Conservation (phyloP, 1,140 invertebrate genomes). For the Anagrus nilaparvatae region DNA sequence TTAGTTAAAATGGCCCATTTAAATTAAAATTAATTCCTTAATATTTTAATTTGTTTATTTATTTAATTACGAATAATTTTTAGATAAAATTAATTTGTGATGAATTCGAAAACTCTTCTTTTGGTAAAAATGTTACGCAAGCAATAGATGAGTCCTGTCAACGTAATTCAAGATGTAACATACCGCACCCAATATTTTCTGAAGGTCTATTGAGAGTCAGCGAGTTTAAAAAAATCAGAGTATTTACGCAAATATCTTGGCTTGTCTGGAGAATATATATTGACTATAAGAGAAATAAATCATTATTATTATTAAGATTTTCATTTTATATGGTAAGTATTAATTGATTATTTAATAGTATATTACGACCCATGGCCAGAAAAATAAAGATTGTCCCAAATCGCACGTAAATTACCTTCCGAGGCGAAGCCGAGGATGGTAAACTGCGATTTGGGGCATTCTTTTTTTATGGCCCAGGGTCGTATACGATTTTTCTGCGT, state of each 20-base stretch:
- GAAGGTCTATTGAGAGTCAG: slow-evolving; percentile 10
- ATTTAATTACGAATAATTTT: slow-evolving; percentile 6
- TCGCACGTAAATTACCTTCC: no score
- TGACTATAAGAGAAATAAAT: slow-evolving; percentile 48
- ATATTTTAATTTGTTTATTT: no score
- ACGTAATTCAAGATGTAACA: neutral
- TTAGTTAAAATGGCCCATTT: no score
- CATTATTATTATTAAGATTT: slow-evolving; percentile 46
- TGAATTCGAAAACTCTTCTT: slow-evolving; percentile 41
- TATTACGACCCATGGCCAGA: no score
- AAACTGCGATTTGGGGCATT: no score
- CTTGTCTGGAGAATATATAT: slow-evolving; percentile 50
- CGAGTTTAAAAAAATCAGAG: slow-evolving; percentile 38
- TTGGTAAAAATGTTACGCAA: slow-evolving; percentile 29
- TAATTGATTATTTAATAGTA: neutral
- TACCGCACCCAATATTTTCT: slow-evolving; percentile 19
- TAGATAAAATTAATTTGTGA: slow-evolving; percentile 39
- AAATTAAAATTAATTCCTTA: no score
- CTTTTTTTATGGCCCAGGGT: no score
- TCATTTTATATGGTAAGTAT: slow-evolving; percentile 48
- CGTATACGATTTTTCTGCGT: no score
- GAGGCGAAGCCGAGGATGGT: no score
- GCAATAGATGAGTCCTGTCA: slow-evolving; percentile 22
- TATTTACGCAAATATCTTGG: slow-evolving; percentile 41
- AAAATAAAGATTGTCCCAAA: no score